Conservation (phyloP, 2,888 invertebrate species). For the Erpobdella octoculata region DNA sequence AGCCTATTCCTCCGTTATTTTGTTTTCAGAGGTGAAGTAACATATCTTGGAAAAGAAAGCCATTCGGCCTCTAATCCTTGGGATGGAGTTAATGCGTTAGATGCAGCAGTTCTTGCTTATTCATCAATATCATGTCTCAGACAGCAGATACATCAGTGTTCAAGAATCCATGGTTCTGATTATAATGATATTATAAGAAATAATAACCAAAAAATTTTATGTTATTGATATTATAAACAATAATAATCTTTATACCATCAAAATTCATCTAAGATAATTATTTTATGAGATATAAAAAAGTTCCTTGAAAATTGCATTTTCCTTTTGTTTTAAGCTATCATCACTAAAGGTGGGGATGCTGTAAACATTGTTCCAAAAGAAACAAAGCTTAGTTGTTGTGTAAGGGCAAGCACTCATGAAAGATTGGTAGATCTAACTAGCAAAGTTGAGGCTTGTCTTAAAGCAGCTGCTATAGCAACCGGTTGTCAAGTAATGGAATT, state of each 20-base stretch:
- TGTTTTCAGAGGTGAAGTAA: constrained; percentile 35
- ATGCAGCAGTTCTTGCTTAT: constrained; percentile 51
- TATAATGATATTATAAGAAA: too few species aligned
- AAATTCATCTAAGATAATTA: too few species aligned
- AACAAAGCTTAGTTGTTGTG: constrained; percentile 42
- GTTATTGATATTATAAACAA: too few species aligned
- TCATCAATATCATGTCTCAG: constrained; percentile 47
- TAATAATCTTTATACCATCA: too few species aligned
- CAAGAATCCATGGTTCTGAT: constrained; percentile 48
- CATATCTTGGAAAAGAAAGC: constrained; percentile 34
- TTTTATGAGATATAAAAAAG: too few species aligned
- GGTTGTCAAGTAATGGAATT: constrained; percentile 41
- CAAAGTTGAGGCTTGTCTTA: constrained; percentile 41
- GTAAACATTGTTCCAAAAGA: constrained; percentile 45
- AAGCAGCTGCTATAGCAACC: constrained; percentile 45
- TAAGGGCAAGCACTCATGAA: constrained; percentile 42
- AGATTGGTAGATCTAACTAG: constrained; percentile 41
- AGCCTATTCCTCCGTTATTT: too few species aligned
- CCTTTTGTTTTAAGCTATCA: constrained; percentile 38
- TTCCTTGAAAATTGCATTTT: too few species aligned
- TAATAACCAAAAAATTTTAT: too few species aligned
- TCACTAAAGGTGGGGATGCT: constrained; percentile 42
- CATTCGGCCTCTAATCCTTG: constrained; percentile 40
- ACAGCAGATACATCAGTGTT: constrained; percentile 51
- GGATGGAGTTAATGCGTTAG: constrained; percentile 52